Conservation (phyloP, 2,113 vertebrate genomes). For the Mastomys natalensis region DNA sequence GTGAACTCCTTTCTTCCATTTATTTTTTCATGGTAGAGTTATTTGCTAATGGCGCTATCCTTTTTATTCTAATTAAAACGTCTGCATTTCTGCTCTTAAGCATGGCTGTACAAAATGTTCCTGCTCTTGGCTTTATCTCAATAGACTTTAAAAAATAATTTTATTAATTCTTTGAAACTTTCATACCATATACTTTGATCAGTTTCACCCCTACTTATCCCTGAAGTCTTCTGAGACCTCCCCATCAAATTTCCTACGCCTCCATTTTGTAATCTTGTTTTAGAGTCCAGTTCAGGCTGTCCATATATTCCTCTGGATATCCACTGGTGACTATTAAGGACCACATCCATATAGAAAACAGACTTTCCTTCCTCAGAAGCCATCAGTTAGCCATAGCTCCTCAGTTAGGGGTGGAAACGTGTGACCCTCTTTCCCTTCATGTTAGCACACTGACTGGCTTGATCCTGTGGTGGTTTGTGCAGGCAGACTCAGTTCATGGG, state of each 20-base stretch:
- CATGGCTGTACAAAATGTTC: background rate
- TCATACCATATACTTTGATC: background rate
- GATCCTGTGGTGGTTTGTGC: background rate
- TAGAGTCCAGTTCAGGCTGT: background rate
- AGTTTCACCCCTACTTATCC: background rate
- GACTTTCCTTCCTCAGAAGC: background rate
- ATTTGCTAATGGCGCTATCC: slow-evolving; percentile 66
- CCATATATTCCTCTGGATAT: background rate
- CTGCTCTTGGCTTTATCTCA: slow-evolving; percentile 38
- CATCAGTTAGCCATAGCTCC: background rate
- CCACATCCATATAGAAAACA: background rate
- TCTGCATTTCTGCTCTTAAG: slow-evolving; percentile 63
- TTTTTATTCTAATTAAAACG: slow-evolving; percentile 77
- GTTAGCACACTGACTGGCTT: background rate
- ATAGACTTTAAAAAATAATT: slow-evolving; percentile 5
- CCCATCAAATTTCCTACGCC: background rate
- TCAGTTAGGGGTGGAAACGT: background rate
- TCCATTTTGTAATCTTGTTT: background rate
- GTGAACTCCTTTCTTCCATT: slow-evolving; percentile 49
- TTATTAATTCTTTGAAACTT: background rate
- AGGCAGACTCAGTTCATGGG: background rate
- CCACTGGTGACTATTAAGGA: background rate
- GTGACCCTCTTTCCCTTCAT: background rate
- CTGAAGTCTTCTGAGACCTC: background rate
- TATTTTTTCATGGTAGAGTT: slow-evolving; percentile 66